These are phyloP conservation scores for Zygogramma bicolorata DNA, from an alignment of 2,888 invertebrate genomes.

Conservation along the genomic window DNA sequence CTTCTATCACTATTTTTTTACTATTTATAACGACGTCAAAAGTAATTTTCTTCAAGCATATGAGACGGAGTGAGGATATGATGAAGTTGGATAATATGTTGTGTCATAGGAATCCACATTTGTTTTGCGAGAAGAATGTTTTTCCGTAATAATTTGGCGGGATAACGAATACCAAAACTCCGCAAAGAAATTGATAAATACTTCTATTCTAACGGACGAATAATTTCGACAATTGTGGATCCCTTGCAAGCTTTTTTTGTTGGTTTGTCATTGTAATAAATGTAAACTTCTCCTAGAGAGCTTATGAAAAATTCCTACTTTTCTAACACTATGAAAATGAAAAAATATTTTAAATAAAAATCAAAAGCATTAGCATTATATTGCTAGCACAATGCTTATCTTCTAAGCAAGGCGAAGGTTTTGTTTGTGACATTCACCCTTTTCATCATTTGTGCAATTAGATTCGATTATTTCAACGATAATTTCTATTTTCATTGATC, in stretches of 20 bases:
- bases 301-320: constrained; percentile 51
- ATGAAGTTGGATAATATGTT: neutral
- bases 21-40: no score
- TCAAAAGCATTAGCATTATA: no score
- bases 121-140: neutral
- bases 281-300: constrained; percentile 41
- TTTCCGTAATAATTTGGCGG: no score
- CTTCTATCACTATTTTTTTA: no score
- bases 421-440: no score
- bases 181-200: neutral
- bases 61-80: neutral
- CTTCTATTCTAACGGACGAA: neutral
- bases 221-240: neutral
- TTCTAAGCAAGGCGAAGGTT: no score
- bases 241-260: constrained; percentile 21
- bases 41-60: neutral
- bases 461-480: neutral
- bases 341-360: constrained; percentile 15
- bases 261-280: constrained; percentile 42
- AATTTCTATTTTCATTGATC: no score
- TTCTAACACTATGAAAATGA: constrained; percentile 48
- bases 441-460: neutral
- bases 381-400: no score
- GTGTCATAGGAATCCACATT: constrained; percentile 3
- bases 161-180: no score